Base-by-base conservation (phyloP, 2,113 vertebrate species). In the Osmerus mordax region DNA sequence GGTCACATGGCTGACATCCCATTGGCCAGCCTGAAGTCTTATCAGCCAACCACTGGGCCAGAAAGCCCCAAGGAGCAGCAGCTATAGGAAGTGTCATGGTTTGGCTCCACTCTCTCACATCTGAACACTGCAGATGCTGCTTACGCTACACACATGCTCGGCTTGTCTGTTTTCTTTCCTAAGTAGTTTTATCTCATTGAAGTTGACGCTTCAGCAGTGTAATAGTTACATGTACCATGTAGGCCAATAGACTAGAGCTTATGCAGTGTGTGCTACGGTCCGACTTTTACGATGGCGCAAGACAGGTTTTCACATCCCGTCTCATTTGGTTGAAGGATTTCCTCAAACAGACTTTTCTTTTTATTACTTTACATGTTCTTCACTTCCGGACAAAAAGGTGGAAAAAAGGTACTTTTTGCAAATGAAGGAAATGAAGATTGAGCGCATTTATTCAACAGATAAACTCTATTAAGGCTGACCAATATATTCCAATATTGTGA, bases 41-140 rank as follows among this genome's bases (percentile, higher is more conserved):
- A 97, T 83, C 96, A 98, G 90, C 92, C 95, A 75, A 85, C 89
- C 60, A 92, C 94, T 14, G 94, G 94, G 81, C 84, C 93, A 54
- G 95, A 99, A 87, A 96, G 94, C 89, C 94, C 97, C 69, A 98
- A 98, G 90, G 97, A 99, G 86, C 96, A 98, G 82, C 97, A 98
- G 90, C 94, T 99, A 94, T 99, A 98, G 96, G 84, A 88, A 84
- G 83, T 19, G 5, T 15, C 4, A 19, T 47, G 36, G 9, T 41
- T 18, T 62, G 25, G n/a, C 32, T 64, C 4, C 15, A 62, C 3
- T 3, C 28, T 18, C 15, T 71, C 55, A 64, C 19, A 70, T 76
- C 70, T 53, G 75, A 75, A 75, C 79, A 73, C 16, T 73, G 70
- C 51, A 64, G 60, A 14, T 23, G 19, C 6, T 16, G 60, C 19